These are phyloP conservation scores for Drosophila robusta DNA, from an alignment of 2,888 invertebrate species.

Conservation along the genomic window DNA sequence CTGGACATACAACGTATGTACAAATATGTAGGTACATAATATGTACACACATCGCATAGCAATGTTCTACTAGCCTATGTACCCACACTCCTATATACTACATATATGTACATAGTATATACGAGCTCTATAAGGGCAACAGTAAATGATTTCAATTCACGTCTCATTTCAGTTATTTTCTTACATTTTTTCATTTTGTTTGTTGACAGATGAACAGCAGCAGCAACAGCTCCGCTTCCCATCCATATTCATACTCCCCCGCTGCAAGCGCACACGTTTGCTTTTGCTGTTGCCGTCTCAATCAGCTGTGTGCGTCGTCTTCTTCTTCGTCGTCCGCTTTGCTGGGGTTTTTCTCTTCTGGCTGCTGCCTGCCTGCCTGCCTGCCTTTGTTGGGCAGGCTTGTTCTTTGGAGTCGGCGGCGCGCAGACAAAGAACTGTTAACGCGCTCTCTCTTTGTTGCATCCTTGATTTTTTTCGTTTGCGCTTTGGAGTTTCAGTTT, in stretches of 20 bases:
- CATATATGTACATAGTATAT: conserved; percentile 12
- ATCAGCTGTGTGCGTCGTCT: conserved; percentile 62
- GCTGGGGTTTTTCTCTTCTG: conserved; percentile 17
- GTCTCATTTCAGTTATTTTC: conserved; percentile 43
- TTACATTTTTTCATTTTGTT: conserved; percentile 12
- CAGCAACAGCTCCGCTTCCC: conserved; percentile 2
- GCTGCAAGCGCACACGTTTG: too few species aligned
- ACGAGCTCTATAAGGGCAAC: conserved; percentile 43
- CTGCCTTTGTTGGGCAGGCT: conserved; percentile 17
- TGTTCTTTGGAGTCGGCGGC: conserved; percentile 24
- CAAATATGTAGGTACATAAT: conserved; percentile 5
- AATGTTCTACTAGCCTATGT: conserved; percentile 12
- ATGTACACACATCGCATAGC: conserved; percentile 9
- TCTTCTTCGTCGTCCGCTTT: conserved; percentile 13
- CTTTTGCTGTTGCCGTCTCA: conserved; percentile 42
- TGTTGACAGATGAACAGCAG: conserved; percentile 48
- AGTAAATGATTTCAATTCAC: conserved; percentile 71
- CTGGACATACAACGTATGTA: conserved; percentile 11
- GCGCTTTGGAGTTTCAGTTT: conserved; percentile 36
- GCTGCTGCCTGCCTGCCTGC: conserved; percentile 16
- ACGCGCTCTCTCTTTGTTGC: conserved; percentile 44
- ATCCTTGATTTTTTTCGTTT: conserved; percentile 68
- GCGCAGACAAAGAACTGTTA: conserved; percentile 61
- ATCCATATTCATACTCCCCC: conserved; percentile 22
- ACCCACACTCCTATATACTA: conserved; percentile 6